phyloP scores from a whole-genome alignment of 2,888 invertebrate species.

The Lamellibrachia columna region DNA sequence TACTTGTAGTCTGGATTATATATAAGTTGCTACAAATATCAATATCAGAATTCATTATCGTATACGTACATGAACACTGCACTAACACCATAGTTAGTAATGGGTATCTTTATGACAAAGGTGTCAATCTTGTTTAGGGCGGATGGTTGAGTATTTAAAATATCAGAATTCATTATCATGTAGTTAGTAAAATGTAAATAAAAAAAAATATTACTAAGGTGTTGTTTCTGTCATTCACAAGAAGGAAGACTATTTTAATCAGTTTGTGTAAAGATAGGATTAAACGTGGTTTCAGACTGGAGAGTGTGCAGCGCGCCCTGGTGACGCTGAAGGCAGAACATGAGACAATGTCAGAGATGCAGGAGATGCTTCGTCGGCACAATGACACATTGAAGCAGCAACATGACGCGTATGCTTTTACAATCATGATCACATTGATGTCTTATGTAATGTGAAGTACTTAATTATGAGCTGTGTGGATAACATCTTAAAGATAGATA shows the following conservation, averaged over 20 bases:
- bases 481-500: too few relatives aligned
- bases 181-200: too few relatives aligned
- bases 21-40: too few relatives aligned
- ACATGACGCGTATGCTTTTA: constrained; percentile 55
- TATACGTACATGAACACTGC: not conserved
- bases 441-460: too few relatives aligned
- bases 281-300: constrained; percentile 45
- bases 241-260: not conserved
- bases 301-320: constrained; percentile 48
- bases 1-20: too few relatives aligned
- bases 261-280: not conserved
- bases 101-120: not conserved
- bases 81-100: not conserved
- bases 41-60: not conserved
- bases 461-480: too few relatives aligned
- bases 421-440: too few relatives aligned
- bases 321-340: constrained; percentile 56
- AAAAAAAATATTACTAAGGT: not conserved
- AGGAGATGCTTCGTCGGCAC: constrained; percentile 60
- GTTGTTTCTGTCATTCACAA: not conserved
- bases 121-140: too few relatives aligned
- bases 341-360: constrained; percentile 58
- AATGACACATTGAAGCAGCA: constrained; percentile 62
- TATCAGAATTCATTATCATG: too few relatives aligned
- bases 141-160: too few relatives aligned